Conservation (phyloP, 2,113 vertebrate genomes). For the Phyllostomus discolor region DNA sequence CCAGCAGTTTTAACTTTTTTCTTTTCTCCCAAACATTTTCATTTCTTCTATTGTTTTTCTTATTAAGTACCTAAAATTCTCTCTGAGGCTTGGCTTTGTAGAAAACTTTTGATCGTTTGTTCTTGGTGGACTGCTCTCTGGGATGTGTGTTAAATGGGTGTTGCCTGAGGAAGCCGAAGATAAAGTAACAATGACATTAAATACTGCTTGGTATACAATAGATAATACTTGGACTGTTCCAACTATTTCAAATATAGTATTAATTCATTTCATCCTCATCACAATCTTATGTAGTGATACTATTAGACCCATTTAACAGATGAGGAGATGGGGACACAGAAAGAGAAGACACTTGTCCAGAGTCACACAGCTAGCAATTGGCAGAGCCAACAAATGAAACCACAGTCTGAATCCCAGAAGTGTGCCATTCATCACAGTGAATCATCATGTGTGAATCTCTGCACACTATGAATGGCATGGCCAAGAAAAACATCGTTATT, state of each 20-base stretch:
- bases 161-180: background rate
- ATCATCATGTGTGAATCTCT: rapidly evolving
- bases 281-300: background rate
- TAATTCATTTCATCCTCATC: background rate
- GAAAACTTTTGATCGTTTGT: background rate
- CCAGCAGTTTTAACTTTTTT: conserved; percentile 10
- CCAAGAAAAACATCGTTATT: conserved; percentile 36
- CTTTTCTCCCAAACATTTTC: conserved; percentile 31
- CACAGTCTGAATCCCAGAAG: background rate
- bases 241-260: background rate
- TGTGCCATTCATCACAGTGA: background rate
- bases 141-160: no score
- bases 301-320: background rate
- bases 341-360: background rate
- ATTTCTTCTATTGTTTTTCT: conserved; percentile 41
- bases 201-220: background rate
- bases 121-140: background rate
- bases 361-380: background rate
- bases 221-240: background rate
- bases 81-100: conserved; percentile 29
- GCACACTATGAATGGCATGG: background rate
- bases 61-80: conserved; percentile 22
- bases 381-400: background rate
- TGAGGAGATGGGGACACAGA: background rate
- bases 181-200: background rate